Conservation (phyloP, 1,140 invertebrate genomes). For the Polyergus mexicanus region DNA sequence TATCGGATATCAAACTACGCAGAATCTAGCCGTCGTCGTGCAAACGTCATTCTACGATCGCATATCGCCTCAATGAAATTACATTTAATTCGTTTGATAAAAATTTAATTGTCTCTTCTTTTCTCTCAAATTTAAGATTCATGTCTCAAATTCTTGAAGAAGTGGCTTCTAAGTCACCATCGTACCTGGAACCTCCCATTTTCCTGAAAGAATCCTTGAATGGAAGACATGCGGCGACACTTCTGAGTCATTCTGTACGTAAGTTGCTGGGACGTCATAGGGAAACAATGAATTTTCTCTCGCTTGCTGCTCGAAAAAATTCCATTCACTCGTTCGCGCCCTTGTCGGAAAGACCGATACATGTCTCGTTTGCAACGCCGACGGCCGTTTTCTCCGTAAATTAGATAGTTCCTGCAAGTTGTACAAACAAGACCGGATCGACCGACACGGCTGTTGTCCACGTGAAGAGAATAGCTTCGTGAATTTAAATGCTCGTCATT, state of each 20-base stretch:
- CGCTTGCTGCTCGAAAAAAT: constrained; percentile 35
- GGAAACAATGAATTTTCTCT: not conserved
- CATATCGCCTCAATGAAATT: not conserved
- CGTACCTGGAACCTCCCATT: not conserved
- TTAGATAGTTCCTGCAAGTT: constrained; percentile 28
- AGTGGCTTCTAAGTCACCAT: not conserved
- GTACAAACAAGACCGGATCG: constrained; percentile 26
- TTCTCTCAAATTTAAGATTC: not conserved
- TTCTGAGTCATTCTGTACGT: constrained; percentile 27
- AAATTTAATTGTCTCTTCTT: not conserved
- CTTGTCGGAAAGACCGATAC: not conserved
- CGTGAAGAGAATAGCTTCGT: constrained; percentile 43
- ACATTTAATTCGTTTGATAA: not conserved
- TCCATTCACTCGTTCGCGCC: constrained; percentile 20
- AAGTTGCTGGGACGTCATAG: not conserved
- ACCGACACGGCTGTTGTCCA: constrained; percentile 7
- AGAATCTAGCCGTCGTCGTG: not conserved
- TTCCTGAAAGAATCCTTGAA: constrained; percentile 2
- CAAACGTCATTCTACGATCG: not conserved
- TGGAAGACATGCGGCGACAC: not conserved
- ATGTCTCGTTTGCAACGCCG: not conserved
- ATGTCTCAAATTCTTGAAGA: not conserved
- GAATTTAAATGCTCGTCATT: constrained; percentile 52
- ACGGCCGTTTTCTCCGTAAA: constrained; percentile 20
- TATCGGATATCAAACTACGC: constrained; percentile 54